phyloP scores from a whole-genome alignment of 2,113 vertebrate genomes.

The Scophthalmus maximus region DNA sequence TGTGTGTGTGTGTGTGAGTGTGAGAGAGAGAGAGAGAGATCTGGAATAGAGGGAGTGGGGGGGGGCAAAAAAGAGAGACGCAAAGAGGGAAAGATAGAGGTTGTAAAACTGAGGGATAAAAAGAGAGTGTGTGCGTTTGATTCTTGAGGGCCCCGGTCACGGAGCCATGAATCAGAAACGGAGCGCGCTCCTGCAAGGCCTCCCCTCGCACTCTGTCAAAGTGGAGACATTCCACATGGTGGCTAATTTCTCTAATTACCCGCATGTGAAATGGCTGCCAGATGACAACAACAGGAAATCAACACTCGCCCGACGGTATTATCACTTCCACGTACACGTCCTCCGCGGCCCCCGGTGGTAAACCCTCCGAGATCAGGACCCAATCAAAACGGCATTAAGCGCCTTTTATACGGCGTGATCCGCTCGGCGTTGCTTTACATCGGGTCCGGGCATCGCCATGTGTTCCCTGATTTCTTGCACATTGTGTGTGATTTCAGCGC shows the following conservation, averaged over 20 bases:
- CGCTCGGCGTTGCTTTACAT: background rate
- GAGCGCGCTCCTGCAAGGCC: conserved; percentile 77
- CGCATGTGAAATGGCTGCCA: conserved; percentile 85
- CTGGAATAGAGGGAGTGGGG: too few species aligned
- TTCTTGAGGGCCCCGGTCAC: conserved; percentile 25
- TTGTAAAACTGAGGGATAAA: conserved; percentile 46
- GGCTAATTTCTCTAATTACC: conserved; percentile 86
- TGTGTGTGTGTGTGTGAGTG: background rate
- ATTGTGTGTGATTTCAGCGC: background rate
- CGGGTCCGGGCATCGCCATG: background rate
- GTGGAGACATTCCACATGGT: conserved; percentile 85
- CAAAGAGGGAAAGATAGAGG: conserved; percentile 43
- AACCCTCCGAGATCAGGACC: background rate
- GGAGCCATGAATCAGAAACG: conserved; percentile 54
- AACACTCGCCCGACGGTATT: conserved; percentile 52
- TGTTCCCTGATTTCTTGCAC: background rate
- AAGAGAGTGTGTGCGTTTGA: conserved; percentile 5
- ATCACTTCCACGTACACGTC: conserved; percentile 34
- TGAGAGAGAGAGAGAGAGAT: conserved; percentile 19
- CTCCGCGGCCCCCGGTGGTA: conserved; percentile 34
- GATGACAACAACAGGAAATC: conserved; percentile 81
- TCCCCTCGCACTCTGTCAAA: conserved; percentile 73
- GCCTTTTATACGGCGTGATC: background rate
- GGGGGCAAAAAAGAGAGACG: conserved; percentile 18
- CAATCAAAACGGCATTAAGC: conserved; percentile 9